phyloP scores from a whole-genome alignment of 2,888 invertebrate genomes.

The Apantesis nais region DNA sequence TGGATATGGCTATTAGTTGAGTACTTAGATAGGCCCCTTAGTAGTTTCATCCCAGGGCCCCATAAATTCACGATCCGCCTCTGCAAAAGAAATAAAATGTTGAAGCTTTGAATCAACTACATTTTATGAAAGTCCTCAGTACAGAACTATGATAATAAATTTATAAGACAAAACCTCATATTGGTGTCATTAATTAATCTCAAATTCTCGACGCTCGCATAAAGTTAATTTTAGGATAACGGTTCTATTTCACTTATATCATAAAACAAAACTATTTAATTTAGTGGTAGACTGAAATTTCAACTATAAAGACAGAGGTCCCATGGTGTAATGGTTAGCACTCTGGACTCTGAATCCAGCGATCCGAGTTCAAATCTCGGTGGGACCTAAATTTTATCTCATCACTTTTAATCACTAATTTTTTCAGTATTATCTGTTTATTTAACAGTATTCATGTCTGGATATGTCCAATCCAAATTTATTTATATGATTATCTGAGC shows the following conservation, averaged over 20 bases:
- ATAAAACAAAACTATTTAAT: background rate
- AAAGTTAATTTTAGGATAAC: background rate
- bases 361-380: slow-evolving; percentile 93
- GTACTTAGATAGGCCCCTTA: too few relatives aligned
- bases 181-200: background rate
- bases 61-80: too few relatives aligned
- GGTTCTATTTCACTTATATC: background rate
- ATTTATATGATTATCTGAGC: background rate
- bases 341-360: slow-evolving; percentile 92
- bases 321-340: slow-evolving; percentile 92
- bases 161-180: background rate
- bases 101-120: background rate
- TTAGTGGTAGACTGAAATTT: slow-evolving; percentile 23
- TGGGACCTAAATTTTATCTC: slow-evolving; percentile 82
- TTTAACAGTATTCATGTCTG: background rate
- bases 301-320: slow-evolving; percentile 63
- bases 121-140: background rate
- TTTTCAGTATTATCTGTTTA: background rate
- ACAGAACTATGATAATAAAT: background rate
- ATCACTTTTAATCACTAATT: background rate
- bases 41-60: too few relatives aligned
- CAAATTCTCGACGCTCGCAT: background rate
- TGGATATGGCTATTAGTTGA: too few relatives aligned
- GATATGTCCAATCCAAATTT: background rate
- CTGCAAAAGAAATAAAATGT: background rate